Conservation (phyloP, 2,888 invertebrate species). For the Andrena fulva region DNA sequence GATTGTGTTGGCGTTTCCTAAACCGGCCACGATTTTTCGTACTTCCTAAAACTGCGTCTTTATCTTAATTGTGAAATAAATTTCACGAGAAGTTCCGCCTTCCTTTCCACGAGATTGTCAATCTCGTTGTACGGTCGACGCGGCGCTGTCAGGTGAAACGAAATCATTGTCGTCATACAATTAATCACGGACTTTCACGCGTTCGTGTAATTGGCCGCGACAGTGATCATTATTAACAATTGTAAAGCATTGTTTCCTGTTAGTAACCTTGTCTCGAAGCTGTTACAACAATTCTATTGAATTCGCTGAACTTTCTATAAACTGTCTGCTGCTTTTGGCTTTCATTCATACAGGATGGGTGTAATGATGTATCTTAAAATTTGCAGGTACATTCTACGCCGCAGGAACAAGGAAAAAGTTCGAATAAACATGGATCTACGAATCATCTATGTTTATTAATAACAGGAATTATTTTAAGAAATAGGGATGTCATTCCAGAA, state of each 20-base stretch:
- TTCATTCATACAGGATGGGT: no score
- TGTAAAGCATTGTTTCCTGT: slow-evolving; percentile 8
- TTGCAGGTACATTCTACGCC: no score
- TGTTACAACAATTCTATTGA: no score
- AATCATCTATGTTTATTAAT: no score
- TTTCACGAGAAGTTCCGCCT: slow-evolving; percentile 26
- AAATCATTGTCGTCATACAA: slow-evolving; percentile 20
- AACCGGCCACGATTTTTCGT: neutral
- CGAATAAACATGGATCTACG: no score
- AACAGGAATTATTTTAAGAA: no score
- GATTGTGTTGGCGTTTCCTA: neutral
- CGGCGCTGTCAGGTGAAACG: slow-evolving; percentile 16
- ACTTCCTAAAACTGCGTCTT: neutral
- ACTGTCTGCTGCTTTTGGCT: no score
- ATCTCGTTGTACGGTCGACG: slow-evolving; percentile 21
- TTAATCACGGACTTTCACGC: slow-evolving; percentile 50
- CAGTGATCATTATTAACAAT: slow-evolving; percentile 4
- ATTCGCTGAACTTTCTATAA: no score
- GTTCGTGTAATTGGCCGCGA: slow-evolving; percentile 28
- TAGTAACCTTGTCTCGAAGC: no score
- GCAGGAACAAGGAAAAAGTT: no score
- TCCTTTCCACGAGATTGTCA: slow-evolving; percentile 39
- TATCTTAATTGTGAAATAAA: neutral
- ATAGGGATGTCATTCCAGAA: no score
- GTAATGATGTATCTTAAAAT: no score